These are phyloP conservation scores for Achatina immaculata DNA, from an alignment of 1,140 invertebrate genomes.

Conservation along the genomic window DNA sequence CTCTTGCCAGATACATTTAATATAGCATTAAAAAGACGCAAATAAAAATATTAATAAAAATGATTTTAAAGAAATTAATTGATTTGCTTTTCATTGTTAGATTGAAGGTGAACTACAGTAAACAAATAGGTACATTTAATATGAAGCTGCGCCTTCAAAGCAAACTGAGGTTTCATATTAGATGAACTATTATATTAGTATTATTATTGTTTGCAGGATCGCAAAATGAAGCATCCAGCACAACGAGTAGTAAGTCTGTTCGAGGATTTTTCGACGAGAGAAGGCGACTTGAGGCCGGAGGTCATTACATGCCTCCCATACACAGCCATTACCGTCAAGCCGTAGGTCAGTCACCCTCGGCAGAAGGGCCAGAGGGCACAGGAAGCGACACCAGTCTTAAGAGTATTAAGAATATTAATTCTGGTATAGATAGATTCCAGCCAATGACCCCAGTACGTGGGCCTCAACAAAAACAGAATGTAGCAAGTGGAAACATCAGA, in stretches of 20 bases:
- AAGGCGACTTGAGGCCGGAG: conserved; percentile 48
- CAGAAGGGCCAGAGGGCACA: conserved; percentile 17
- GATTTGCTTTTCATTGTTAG: too few species aligned
- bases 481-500: background rate
- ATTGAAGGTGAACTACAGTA: too few species aligned
- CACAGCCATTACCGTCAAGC: conserved; percentile 53
- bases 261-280: conserved; percentile 62
- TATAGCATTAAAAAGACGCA: too few species aligned
- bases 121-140: too few species aligned
- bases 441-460: conserved; percentile 52
- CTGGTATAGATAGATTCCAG: conserved; percentile 54
- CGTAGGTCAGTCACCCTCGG: conserved; percentile 32
- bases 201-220: background rate
- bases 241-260: conserved; percentile 23
- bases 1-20: too few species aligned
- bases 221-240: background rate
- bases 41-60: too few species aligned
- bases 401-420: conserved; percentile 43
- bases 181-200: too few species aligned
- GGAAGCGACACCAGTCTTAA: conserved; percentile 36
- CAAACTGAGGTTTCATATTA: too few species aligned
- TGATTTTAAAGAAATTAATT: too few species aligned
- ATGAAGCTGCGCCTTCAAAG: too few species aligned
- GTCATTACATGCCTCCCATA: conserved; percentile 41
- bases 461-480: background rate